These are phyloP conservation scores for Intoshia linei DNA, from an alignment of 1,140 invertebrate species.

Conservation along the genomic window DNA sequence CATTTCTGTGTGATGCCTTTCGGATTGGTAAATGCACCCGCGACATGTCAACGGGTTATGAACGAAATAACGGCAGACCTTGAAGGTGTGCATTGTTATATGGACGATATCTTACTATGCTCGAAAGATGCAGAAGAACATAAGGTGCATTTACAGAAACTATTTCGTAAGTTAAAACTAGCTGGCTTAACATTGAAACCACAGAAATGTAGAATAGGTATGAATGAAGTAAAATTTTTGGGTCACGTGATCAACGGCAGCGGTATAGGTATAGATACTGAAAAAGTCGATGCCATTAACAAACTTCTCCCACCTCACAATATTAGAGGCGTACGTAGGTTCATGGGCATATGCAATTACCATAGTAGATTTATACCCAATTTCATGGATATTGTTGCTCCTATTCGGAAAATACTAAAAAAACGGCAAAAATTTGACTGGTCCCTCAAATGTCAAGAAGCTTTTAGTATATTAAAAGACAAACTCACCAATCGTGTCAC, in stretches of 20 bases:
- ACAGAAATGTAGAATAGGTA: too few species aligned
- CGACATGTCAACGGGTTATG: slow-evolving; percentile 11
- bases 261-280: slow-evolving; percentile 9
- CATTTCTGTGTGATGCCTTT: slow-evolving; percentile 10
- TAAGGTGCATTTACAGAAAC: too few species aligned
- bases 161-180: too few species aligned
- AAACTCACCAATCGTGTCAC: slow-evolving; percentile 6
- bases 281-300: slow-evolving; percentile 12
- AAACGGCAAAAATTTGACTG: background rate
- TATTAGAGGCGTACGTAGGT: slow-evolving; percentile 10
- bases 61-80: slow-evolving; percentile 7
- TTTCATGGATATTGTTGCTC: slow-evolving; percentile 8
- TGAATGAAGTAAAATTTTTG: slow-evolving; percentile 10
- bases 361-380: slow-evolving; percentile 10
- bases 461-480: slow-evolving; percentile 6
- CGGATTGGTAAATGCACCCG: slow-evolving; percentile 10
- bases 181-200: too few species aligned
- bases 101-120: slow-evolving; percentile 10
- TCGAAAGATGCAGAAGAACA: too few species aligned
- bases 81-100: slow-evolving; percentile 6
- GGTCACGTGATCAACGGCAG: slow-evolving; percentile 10
- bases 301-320: slow-evolving; percentile 11
- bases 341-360: slow-evolving; percentile 12
- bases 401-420: background rate
- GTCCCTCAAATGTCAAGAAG: background rate